Evolutionary conservation across 1,140 invertebrate genomes (phyloP).

Genomic region (Brachionus rotundiformis): DNA sequence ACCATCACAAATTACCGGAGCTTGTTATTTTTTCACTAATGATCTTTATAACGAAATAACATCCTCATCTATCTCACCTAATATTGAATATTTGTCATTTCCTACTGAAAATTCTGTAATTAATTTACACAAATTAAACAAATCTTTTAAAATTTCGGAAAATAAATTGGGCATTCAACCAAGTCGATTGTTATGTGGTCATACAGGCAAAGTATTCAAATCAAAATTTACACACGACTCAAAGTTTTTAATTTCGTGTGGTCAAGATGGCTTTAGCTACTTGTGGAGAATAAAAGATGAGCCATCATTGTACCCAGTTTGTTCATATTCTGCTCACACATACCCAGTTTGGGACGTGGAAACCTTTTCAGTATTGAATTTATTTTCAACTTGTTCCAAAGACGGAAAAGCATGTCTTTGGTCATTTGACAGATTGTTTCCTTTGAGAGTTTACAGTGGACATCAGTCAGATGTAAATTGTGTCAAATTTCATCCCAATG

Average conservation of each 20-base stretch:
- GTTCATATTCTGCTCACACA: slow-evolving; percentile 72
- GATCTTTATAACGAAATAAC: slow-evolving; percentile 21
- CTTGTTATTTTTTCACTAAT: slow-evolving; percentile 19
- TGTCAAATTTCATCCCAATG: slow-evolving; percentile 79
- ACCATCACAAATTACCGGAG: not conserved
- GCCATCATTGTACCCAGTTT: slow-evolving; percentile 57
- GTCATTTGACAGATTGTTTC: slow-evolving; percentile 77
- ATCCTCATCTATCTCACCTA: slow-evolving; percentile 9
- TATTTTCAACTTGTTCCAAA: slow-evolving; percentile 74
- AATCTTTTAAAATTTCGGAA: not conserved
- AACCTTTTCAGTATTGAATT: slow-evolving; percentile 4
- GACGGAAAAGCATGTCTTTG: slow-evolving; percentile 82
- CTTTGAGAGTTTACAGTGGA: slow-evolving; percentile 77
- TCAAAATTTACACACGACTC: slow-evolving; percentile 70
- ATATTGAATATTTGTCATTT: slow-evolving; percentile 8
- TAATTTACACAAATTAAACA: slow-evolving; percentile 37
- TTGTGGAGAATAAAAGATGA: slow-evolving; percentile 62
- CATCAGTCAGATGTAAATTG: slow-evolving; percentile 80
- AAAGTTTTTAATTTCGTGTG: slow-evolving; percentile 72
- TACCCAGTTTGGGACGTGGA: slow-evolving; percentile 83
- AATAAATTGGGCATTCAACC: not conserved
- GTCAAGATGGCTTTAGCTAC: slow-evolving; percentile 69
- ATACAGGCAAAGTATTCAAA: slow-evolving; percentile 74
- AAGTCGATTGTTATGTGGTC: slow-evolving; percentile 65
- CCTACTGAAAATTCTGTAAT: slow-evolving; percentile 8